Percentiles rank a stretch among this genome's conserved stretches.
These are phyloP conservation scores for Zaprionus tsacasi DNA, from an alignment of 1,140 invertebrate genomes.

Conservation along the genomic window DNA sequence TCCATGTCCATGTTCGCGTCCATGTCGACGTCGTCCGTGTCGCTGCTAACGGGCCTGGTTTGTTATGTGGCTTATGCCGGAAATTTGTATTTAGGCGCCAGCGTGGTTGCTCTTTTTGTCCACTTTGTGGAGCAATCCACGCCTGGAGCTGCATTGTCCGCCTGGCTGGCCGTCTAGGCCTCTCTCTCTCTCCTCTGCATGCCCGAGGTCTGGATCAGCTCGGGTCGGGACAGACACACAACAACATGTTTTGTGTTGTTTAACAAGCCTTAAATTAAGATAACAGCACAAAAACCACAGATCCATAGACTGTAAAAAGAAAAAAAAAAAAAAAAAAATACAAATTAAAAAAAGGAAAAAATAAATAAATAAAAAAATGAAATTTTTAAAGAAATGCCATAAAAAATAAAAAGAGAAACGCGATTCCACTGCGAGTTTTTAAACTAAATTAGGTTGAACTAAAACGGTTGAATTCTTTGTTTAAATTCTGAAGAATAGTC, in stretches of 20 bases:
- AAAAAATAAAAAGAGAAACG: too few relatives aligned
- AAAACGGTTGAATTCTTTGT: too few relatives aligned
- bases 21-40: conserved; percentile 16
- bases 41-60: conserved; percentile 57
- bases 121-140: conserved; percentile 5
- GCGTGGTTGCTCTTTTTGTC: conserved; percentile 24
- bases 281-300: background rate
- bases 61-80: conserved; percentile 78
- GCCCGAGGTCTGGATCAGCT: conserved; percentile 26
- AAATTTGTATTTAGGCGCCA: conserved; percentile 77
- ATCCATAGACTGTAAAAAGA: background rate
- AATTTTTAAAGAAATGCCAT: too few relatives aligned
- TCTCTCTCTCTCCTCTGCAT: background rate
- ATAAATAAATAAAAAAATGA: too few relatives aligned
- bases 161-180: background rate
- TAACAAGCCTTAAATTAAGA: conserved; percentile 6
- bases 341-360: too few relatives aligned
- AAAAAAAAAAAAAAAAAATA: background rate
- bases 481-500: too few relatives aligned
- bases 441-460: too few relatives aligned
- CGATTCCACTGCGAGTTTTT: too few relatives aligned
- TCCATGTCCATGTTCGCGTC: conserved; percentile 7
- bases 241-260: conserved; percentile 10
- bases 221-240: background rate
- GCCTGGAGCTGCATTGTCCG: conserved; percentile 7